A percentile compares a stretch with the other conserved stretches of the same genome.
Conservation (phyloP, 2,888 invertebrate genomes). For the Nomada lathburiana region DNA sequence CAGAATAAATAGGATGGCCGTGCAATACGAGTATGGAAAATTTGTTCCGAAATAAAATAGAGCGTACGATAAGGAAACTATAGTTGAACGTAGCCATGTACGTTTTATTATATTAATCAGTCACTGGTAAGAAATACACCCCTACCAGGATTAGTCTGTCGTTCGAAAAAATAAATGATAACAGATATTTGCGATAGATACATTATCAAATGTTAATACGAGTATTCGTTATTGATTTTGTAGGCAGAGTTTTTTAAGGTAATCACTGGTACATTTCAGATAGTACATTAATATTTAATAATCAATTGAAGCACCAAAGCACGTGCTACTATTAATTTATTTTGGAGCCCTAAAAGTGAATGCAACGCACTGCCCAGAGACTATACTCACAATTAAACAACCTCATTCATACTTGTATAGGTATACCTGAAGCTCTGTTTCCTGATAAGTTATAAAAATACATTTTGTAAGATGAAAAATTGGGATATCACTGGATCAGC, state of each 20-base stretch:
- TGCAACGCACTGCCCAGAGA: too few relatives aligned
- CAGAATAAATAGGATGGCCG: too few relatives aligned
- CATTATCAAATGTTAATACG: conserved; percentile 5
- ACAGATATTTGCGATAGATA: conserved; percentile 6
- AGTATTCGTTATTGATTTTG: not conserved
- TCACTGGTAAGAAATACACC: conserved; percentile 6
- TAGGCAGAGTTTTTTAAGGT: not conserved
- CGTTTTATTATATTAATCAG: too few relatives aligned
- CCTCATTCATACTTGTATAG: too few relatives aligned
- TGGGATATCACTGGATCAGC: conserved; percentile 9
- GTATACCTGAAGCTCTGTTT: not conserved
- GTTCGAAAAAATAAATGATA: conserved; percentile 12
- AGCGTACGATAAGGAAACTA: too few relatives aligned
- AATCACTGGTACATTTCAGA: not conserved
- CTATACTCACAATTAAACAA: too few relatives aligned
- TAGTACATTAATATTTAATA: not conserved
- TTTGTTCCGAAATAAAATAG: too few relatives aligned
- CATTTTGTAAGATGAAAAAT: conserved; percentile 8
- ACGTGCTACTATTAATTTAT: too few relatives aligned
- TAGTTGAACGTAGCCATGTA: too few relatives aligned
- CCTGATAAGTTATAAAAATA: not conserved
- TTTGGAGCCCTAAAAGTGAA: too few relatives aligned
- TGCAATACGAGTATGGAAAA: too few relatives aligned
- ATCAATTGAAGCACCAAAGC: not conserved
- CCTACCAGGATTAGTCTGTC: not conserved